A percentile compares a stretch with the other conserved stretches of the same genome.
phyloP scores from a whole-genome alignment of 2,888 invertebrate species.

The Miltochrista miniata region DNA sequence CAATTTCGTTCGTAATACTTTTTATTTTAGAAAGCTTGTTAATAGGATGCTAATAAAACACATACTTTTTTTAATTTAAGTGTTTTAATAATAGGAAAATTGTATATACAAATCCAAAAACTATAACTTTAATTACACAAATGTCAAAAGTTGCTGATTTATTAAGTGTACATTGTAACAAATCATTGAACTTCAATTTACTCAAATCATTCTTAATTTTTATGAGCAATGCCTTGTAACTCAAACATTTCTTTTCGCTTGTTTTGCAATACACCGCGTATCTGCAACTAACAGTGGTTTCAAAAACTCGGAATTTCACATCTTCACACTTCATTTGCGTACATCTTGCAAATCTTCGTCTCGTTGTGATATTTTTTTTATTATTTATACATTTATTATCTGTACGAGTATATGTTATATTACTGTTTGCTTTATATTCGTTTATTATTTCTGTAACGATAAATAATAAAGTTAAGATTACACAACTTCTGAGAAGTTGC shows the following conservation, averaged over 20 bases:
- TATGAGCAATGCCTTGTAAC: conserved; percentile 15
- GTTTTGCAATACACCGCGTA: not conserved
- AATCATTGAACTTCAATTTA: conserved; percentile 14
- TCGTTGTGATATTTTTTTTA: not conserved
- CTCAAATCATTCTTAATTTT: conserved; percentile 15
- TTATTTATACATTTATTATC: not conserved
- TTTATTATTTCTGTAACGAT: conserved; percentile 21
- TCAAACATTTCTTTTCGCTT: conserved; percentile 9
- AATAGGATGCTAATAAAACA: conserved; percentile 3
- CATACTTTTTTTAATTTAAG: not conserved
- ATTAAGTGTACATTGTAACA: conserved; percentile 14
- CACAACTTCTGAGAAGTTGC: not conserved
- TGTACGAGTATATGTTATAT: conserved; percentile 1
- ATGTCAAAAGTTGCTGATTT: conserved; percentile 2
- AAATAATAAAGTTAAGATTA: conserved; percentile 4
- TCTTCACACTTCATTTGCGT: too few relatives aligned
- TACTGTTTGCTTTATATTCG: conserved; percentile 1
- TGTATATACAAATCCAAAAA: conserved; percentile 2
- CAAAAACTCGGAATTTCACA: too few relatives aligned
- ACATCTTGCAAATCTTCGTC: too few relatives aligned
- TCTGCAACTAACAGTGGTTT: too few relatives aligned
- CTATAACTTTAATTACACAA: not conserved
- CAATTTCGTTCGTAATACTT: conserved; percentile 2
- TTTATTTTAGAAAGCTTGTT: not conserved
- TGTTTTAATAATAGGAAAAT: conserved; percentile 3